These are phyloP conservation scores for Chaetogeoica ovagalla DNA, from an alignment of 2,888 invertebrate species.

Conservation along the genomic window DNA sequence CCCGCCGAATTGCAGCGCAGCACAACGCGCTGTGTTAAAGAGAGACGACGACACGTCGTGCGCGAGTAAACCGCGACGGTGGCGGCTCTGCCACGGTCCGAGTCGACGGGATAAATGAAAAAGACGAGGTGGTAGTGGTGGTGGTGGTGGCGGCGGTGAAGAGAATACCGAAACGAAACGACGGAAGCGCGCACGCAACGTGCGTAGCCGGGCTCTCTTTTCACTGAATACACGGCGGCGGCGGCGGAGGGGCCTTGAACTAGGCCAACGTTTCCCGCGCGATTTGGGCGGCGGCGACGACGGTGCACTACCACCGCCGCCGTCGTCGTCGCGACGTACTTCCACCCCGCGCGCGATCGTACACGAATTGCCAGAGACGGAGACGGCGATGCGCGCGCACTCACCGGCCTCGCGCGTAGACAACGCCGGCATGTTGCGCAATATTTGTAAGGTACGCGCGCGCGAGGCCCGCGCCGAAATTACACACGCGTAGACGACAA, in stretches of 20 bases:
- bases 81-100: no score
- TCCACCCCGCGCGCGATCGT: not conserved
- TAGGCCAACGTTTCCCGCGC: slow-evolving; percentile 52
- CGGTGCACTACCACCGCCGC: not conserved
- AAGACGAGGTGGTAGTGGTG: not conserved
- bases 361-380: no score
- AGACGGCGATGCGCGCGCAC: slow-evolving; percentile 18
- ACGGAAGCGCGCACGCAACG: not conserved
- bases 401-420: not conserved
- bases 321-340: not conserved
- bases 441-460: not conserved
- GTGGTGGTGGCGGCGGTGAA: no score
- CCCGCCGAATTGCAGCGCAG: no score
- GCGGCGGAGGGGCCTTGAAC: slow-evolving; percentile 43
- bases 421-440: slow-evolving; percentile 26
- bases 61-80: no score
- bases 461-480: not conserved
- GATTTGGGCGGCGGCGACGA: not conserved
- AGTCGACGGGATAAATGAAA: not conserved
- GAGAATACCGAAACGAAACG: not conserved
- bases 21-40: no score
- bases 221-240: not conserved
- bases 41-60: no score
- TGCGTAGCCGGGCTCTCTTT: not conserved
- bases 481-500: no score